Base-by-base conservation (phyloP, 2,888 invertebrate species). In the Volucella inflata region DNA sequence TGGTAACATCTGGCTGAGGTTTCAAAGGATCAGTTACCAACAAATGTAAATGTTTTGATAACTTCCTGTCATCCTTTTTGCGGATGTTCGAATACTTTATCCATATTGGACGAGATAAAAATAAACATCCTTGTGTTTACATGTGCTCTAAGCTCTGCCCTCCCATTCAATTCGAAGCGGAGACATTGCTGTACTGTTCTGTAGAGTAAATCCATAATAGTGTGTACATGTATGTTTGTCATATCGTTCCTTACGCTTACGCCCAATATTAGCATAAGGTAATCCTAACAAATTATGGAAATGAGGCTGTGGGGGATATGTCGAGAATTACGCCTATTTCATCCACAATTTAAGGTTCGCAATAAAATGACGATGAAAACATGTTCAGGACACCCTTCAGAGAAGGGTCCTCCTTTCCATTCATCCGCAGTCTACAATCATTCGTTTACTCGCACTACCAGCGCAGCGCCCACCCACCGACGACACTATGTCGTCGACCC, bases 281-380 rank as follows among this genome's bases (percentile, higher is more conserved):
- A 81, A 85, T 85, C 85, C 85, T 77, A 68, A 85, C 85, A 85
- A 85, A 85, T 85, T 85, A 85, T 85, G 85, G 76, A 85, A 85
- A 85, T 85, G 81, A 72, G 71, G 48, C 81, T 81, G 75, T 80
- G 68, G 80, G 71, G 67, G 67, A 81, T 85, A 85, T 85, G 81
- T 85, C 72, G 79, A 80, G 84, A 84, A 84, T 84, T 84, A 84
- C 84, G 85, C 81, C 81, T 77, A 81, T 85, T 85, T 80, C 85
- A 72, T 85, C 77, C 76, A 77, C 85, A 85, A 85, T 77, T 85
- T 85, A 85, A 85, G 80, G 81, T 81, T 76, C 55, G 81, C 77
- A 85, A 85, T 85, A 85, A 85, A 85, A 85, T 64, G 76, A 81
- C 85, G 76, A 81, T 81, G 85, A 81, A 81, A 85, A 74, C 85